Evolutionary conservation across 2,113 vertebrate genomes (phyloP), one percentile per base, ranked within the genome.

Genomic region (Corvus moneduloides): DNA sequence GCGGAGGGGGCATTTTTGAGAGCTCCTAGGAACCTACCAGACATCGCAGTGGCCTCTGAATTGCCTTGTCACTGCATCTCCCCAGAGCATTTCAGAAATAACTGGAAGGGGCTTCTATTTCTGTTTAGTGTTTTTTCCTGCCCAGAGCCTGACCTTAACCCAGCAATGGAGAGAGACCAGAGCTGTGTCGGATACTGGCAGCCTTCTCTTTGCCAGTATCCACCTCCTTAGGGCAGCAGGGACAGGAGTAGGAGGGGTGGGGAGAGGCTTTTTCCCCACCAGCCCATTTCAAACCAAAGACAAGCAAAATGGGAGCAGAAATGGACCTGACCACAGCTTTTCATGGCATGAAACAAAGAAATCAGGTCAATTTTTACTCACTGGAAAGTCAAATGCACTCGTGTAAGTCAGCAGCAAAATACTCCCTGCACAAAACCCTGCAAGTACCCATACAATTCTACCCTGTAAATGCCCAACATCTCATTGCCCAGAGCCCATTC

Each of bases 181-280:
- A 17, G 64, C 32, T 35, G 43, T 0, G 35, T 14, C 28, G 59
- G n/a, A 14, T 3, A 49, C 24, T 26, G 41, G 28, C 63, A 61
- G 18, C n/a, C 19, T 35, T 35, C 6, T 6, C n/a, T 37, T 24
- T 4, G 22, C 55, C 37, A 6, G 2, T 1, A 16, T 5, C 43
- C 37, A 13, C 10, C n/a, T 46, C 17, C 28, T 43, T 7, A 1
- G 12, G 33, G 32, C 54, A 54, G 30, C 68, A 67, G 26, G 9
- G 24, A 18, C 7, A 18, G 32, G 6, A 35, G 16, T 0, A 18
- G 54, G 2, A 21, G 11, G 16, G 7, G 1, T 18, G 12, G 44
- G 22, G 20, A 66, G 7, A 62, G 21, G 5, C 39, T 75, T 22
- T 52, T 21, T 12, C 28, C 41, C 51, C 21, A 35, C 3, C 20